Conservation (phyloP, 1,140 invertebrate genomes). For the Ooceraea biroi region DNA sequence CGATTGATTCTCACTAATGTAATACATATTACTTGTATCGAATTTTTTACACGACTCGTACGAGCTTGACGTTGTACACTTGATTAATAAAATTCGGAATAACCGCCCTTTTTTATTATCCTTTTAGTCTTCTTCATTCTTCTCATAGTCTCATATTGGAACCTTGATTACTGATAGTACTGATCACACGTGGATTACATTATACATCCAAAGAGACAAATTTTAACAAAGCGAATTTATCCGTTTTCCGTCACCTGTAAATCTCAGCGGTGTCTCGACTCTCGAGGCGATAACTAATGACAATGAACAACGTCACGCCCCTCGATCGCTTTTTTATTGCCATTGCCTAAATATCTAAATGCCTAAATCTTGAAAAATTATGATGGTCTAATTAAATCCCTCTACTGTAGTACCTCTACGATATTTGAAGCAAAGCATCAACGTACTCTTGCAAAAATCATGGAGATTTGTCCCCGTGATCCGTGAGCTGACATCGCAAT, state of each 20-base stretch:
- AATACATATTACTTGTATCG: constrained; percentile 37
- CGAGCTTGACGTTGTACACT: constrained; percentile 45
- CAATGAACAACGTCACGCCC: constrained; percentile 36
- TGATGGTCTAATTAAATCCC: constrained; percentile 36
- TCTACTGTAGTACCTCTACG: background rate
- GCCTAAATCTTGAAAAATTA: constrained; percentile 20
- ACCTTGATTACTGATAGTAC: constrained; percentile 22
- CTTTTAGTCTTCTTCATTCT: background rate
- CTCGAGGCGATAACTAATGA: background rate
- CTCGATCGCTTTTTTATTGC: constrained; percentile 3
- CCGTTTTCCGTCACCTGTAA: background rate
- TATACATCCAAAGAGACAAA: too few species aligned
- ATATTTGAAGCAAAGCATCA: constrained; percentile 8
- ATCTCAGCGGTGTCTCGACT: background rate
- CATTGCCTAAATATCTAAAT: background rate
- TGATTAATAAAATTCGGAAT: constrained; percentile 63
- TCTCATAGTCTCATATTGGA: background rate
- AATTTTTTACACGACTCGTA: constrained; percentile 59
- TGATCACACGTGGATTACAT: too few species aligned
- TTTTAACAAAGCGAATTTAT: constrained; percentile 24
- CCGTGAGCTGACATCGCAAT: constrained; percentile 72
- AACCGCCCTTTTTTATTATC: constrained; percentile 61
- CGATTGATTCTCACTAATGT: constrained; percentile 22
- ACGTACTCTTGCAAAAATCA: constrained; percentile 55
- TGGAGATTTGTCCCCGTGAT: constrained; percentile 78